These are phyloP conservation scores for Diplodus sargus DNA, from an alignment of 2,797 vertebrate species.

Conservation along the genomic window DNA sequence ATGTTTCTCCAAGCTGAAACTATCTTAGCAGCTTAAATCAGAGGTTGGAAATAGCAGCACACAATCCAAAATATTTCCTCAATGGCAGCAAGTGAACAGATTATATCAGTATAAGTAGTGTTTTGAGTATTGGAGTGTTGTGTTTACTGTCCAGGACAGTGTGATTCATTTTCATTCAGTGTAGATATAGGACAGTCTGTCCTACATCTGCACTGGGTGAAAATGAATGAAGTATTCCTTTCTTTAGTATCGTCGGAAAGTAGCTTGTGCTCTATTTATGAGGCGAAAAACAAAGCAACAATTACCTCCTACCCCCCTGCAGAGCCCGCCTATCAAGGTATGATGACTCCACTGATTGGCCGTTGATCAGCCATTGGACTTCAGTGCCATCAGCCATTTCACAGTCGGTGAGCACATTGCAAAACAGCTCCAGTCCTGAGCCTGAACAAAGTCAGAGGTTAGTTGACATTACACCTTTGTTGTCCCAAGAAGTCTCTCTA, in stretches of 20 bases:
- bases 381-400: conserved; percentile 66
- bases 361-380: conserved; percentile 89
- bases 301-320: conserved; percentile 85
- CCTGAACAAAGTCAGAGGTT: conserved; percentile 74
- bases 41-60: background rate
- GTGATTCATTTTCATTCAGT: no score
- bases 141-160: no score
- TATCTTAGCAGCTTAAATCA: background rate
- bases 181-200: no score
- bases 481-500: background rate
- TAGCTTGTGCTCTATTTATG: background rate
- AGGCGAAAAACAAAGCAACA: background rate
- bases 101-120: background rate
- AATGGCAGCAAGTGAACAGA: background rate
- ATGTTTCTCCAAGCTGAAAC: background rate
- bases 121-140: background rate
- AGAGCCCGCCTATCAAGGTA: conserved; percentile 81
- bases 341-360: conserved; percentile 73
- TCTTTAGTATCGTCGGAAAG: background rate
- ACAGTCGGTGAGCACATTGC: conserved; percentile 86
- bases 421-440: conserved; percentile 86
- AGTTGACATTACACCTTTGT: background rate
- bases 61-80: background rate
- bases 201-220: no score
- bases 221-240: no score